Percentiles rank a stretch among this genome's conserved stretches.
Conservation (phyloP, 37 sponge, comb jelly and placozoan species). For the Cladorhizidae sp. region DNA sequence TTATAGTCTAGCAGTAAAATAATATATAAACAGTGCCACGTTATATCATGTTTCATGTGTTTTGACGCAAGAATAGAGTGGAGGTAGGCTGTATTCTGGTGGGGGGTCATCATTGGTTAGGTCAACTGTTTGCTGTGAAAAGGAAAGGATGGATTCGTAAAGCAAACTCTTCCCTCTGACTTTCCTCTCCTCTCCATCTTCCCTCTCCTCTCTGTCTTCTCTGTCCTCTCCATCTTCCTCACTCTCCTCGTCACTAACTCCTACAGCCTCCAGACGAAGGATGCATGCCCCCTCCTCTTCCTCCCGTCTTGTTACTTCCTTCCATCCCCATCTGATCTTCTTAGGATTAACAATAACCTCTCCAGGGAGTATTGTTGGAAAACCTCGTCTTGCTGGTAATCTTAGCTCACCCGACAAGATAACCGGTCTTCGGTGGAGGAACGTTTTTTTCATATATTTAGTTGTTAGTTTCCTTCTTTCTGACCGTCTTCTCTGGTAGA, state of each 20-base stretch:
- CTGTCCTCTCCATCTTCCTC: neutral
- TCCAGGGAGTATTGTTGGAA: slow-evolving; percentile 18
- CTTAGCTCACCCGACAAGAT: slow-evolving; percentile 42
- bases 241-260: no score
- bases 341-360: neutral
- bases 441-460: neutral
- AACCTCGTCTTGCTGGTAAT: slow-evolving; percentile 5
- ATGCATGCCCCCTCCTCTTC: no score
- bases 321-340: neutral
- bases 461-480: slow-evolving; percentile 5
- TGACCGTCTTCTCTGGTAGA: slow-evolving; percentile 30
- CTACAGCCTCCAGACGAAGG: no score
- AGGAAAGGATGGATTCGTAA: no score
- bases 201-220: neutral
- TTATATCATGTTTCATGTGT: neutral
- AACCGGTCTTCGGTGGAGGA: slow-evolving; percentile 34
- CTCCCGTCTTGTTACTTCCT: neutral
- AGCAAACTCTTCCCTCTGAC: no score
- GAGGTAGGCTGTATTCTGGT: slow-evolving; percentile 22
- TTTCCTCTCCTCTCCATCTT: neutral
- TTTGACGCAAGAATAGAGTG: neutral
- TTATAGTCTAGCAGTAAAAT: no score
- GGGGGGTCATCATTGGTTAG: neutral
- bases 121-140: no score
- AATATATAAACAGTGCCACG: no score